Percentiles rank a stretch among this genome's conserved stretches.
These are phyloP conservation scores for Microcebus murinus DNA, from an alignment of 2,113 vertebrate genomes.

Conservation along the genomic window DNA sequence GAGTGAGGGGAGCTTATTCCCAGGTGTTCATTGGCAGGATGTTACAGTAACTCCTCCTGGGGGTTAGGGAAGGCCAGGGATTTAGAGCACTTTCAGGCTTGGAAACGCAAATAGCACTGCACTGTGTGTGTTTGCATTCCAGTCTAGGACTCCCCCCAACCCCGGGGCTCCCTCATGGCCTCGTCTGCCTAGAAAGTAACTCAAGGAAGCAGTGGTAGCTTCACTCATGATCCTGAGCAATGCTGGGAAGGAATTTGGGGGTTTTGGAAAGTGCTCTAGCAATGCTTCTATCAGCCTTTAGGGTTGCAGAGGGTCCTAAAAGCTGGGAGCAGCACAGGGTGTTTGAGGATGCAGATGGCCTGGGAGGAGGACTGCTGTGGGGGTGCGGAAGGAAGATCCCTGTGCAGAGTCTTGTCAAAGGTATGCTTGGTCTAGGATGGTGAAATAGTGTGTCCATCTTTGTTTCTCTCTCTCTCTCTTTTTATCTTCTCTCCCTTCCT, in stretches of 20 bases:
- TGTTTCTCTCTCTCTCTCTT: background rate
- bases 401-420: background rate
- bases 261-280: background rate
- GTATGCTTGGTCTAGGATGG: background rate
- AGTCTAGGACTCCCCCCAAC: background rate
- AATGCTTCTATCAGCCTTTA: background rate
- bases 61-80: background rate
- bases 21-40: background rate
- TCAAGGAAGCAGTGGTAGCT: background rate
- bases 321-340: background rate
- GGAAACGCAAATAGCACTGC: background rate
- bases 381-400: background rate
- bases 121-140: background rate
- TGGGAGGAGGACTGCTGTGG: no score
- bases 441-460: background rate
- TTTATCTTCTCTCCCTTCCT: background rate
- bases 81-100: background rate
- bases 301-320: background rate
- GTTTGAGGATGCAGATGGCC: fast-evolving
- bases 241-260: background rate
- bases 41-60: background rate
- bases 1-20: background rate
- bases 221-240: background rate
- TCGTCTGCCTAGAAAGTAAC: background rate
- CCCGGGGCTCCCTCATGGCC: fast-evolving